Base-by-base conservation (phyloP, 2,888 invertebrate species). In the Cerastis rubricosa region DNA sequence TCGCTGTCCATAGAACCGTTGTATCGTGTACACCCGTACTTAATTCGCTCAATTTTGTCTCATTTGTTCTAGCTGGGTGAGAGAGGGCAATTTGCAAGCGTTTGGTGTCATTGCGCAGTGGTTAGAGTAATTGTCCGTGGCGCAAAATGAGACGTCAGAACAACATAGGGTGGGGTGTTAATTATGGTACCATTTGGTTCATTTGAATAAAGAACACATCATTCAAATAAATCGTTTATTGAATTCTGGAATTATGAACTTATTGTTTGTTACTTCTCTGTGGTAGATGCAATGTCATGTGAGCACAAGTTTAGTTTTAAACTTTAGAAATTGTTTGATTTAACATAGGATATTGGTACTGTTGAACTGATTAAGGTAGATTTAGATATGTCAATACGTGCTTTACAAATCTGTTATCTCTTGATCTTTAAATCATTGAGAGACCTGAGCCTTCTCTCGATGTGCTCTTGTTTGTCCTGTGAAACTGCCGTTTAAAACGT, bases 61-160 rank as follows among this genome's bases (percentile, higher is more conserved):
- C 90, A 86, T 90, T 90, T 90, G 91, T 91, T 90, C 89, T 90
- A 89, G 89, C 78, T 87, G 84, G 86, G 35, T 89, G 90, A 87
- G 84, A 86, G 82, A 80, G 84, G 86, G 78, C 83, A 89, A 90
- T 89, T 90, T 89, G 89, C 89, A 78, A 86, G 72, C 57, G 68
- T 63, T 77, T 77, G 68, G 65, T 81, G 80, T 86, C 89, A 88
- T 82, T 86, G 86, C 71, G 79, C 76, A 76, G 85, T 85, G 87
- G 88, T 87, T 85, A 87, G 85, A 78, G 67, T 90, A 90, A 91
- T 89, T 88, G 87, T 85, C 78, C 84, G 78, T 89, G 84, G 84
- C 86, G 76, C 74, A 70, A 80, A 90, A 87, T 89, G 87, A 91
- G 76, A 83, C 79, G 83, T 90, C 83, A 88, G 80, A 74, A 74